Conservation (phyloP, 2,113 vertebrate species). For the Brachypodius melanocephalos region DNA sequence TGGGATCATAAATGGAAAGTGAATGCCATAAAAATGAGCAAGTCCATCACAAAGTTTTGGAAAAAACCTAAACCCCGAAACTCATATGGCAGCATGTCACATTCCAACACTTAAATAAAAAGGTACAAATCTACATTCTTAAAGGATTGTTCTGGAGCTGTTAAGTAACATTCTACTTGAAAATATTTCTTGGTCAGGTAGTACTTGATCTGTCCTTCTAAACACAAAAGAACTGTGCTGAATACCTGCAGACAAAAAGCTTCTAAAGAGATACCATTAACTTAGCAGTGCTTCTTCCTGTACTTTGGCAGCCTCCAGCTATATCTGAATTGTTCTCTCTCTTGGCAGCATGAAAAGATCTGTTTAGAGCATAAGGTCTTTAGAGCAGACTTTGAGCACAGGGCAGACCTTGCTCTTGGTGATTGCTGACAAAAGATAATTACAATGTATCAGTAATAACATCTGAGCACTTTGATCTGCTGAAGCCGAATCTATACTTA, state of each 20-base stretch:
- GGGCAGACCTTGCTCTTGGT: constrained; percentile 14
- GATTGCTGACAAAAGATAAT: constrained; percentile 12
- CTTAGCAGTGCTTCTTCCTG: neutral
- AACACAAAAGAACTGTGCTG: neutral
- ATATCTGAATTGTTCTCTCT: neutral
- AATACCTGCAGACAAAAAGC: neutral
- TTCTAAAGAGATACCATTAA: neutral
- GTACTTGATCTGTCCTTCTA: neutral
- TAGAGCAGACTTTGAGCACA: neutral
- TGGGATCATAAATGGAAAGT: neutral
- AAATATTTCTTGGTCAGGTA: neutral
- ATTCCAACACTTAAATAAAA: neutral
- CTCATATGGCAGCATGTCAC: neutral
- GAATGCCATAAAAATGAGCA: neutral
- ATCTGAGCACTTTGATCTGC: constrained; percentile 9
- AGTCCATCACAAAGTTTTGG: neutral
- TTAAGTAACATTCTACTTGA: neutral
- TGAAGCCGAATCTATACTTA: neutral
- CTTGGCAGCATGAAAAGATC: neutral
- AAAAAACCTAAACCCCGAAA: neutral
- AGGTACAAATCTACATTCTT: neutral
- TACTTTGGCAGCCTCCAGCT: neutral
- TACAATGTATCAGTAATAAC: neutral
- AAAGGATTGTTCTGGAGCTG: neutral
- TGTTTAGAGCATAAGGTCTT: constrained; percentile 10